Evolutionary conservation across 92 coral and sea anemone species (phyloP), one percentile per base, ranked within the genome.

Genomic region (Umimayanthus chanpuru): DNA sequence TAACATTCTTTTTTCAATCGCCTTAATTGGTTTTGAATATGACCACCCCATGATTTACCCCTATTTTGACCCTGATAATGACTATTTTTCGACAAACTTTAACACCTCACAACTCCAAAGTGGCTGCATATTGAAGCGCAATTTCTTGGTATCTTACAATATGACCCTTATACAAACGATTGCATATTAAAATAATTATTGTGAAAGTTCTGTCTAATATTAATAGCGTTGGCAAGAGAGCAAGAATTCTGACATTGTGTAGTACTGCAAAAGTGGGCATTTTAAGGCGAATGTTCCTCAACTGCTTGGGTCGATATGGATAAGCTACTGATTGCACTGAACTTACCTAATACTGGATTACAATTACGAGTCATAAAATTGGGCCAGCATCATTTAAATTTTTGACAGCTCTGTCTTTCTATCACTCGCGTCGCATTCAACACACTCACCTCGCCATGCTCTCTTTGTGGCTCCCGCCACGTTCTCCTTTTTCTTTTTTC

Each of bases 381-480:
- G 73, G 73, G 72, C 72, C 72, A 65, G 72, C 72, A 16, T 3
- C 6, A 43, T 43, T 65, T 65, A 65, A 65, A 65, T 65, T 65
- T 65, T 65, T 65, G 72, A 65, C 73, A 81, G 85, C 85, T 81
- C 85, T 81, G 85, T 81, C 68, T 81, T 81, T 81, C 85, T 81
- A 38, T 73, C 85, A 81, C 85, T 81, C 85, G 49, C 85, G 85
- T 55, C 85, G 68, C 85, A 73, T 81, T 81, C 85, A 73, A 81
- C 85, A 81, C 85, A 44, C 49, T 65, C 72, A 65, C 72, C 20
- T 65, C 55, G 80, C 80, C 80, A 76, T 2, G 0, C 39, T 76
- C 53, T 85, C 56, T 32, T 70, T 85, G 88, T 85, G 88, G 61
- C 70, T 85, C 56, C 32, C 88, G 88, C 88, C 88, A 85, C 53